These are phyloP conservation scores for Aleiodes alternator DNA, from an alignment of 2,888 invertebrate species.

Conservation along the genomic window DNA sequence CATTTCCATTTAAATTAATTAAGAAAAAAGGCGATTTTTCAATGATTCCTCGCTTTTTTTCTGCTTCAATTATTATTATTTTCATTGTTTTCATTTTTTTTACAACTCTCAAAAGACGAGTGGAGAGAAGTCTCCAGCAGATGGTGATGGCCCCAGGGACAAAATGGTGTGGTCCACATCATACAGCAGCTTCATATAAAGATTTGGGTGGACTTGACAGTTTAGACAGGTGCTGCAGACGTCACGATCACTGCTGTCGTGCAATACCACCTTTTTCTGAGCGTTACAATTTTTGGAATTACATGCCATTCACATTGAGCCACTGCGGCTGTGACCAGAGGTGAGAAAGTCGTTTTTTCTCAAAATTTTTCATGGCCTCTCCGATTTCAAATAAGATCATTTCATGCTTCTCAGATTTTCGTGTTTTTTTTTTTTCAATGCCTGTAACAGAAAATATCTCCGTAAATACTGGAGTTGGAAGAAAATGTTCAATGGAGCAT, in stretches of 20 bases:
- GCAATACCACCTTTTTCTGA: constrained; percentile 80
- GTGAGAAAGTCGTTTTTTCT: constrained; percentile 75
- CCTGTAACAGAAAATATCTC: neutral
- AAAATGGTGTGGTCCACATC: constrained; percentile 85
- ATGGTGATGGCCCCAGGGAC: constrained; percentile 82
- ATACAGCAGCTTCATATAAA: constrained; percentile 78
- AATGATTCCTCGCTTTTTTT: too few species aligned
- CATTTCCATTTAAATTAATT: too few species aligned
- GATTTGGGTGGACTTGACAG: constrained; percentile 79
- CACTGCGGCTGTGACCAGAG: constrained; percentile 88
- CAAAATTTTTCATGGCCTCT: neutral
- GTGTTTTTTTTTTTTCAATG: constrained; percentile 41
- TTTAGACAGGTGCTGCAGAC: constrained; percentile 85
- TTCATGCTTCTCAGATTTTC: constrained; percentile 36
- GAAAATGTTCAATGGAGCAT: neutral
- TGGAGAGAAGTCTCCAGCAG: constrained; percentile 72
- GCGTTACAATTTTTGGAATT: constrained; percentile 82
- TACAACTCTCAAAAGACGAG: constrained; percentile 46
- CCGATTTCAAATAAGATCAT: neutral
- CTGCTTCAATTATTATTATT: too few species aligned
- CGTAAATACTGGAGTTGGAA: neutral
- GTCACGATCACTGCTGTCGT: constrained; percentile 84
- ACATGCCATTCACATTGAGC: constrained; percentile 83
- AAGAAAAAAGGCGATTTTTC: too few species aligned
- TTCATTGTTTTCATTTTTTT: too few species aligned